Evolutionary conservation across 1,140 invertebrate species (phyloP).

Genomic region (Lepidostoma basale): DNA sequence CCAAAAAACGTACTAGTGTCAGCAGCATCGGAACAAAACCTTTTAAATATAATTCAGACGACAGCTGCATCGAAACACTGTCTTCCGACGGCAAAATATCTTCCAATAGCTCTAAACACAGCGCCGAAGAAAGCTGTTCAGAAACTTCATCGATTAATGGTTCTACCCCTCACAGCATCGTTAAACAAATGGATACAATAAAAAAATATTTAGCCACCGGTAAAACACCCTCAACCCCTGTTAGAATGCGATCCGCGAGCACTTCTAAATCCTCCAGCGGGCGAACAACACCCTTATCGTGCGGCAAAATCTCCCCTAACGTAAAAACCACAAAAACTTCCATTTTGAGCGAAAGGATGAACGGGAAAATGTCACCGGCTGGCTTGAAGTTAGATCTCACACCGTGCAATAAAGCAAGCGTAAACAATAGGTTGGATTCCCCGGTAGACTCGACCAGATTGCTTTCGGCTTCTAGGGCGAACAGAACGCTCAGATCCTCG

Average conservation of each 20-base stretch:
- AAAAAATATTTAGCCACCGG: conserved; percentile 12
- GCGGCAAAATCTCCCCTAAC: conserved; percentile 36
- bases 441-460: conserved; percentile 41
- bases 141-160: conserved; percentile 38
- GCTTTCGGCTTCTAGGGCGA: conserved; percentile 6
- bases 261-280: conserved; percentile 35
- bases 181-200: conserved; percentile 23
- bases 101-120: conserved; percentile 12
- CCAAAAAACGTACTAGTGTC: conserved; percentile 13
- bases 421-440: conserved; percentile 45
- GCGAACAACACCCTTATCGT: conserved; percentile 33
- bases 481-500: conserved; percentile 49
- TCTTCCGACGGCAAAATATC: conserved; percentile 5
- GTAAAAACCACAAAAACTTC: conserved; percentile 27
- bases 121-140: conserved; percentile 19
- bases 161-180: not conserved
- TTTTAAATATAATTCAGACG: not conserved
- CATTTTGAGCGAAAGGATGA: not conserved
- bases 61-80: not conserved
- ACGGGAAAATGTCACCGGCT: conserved; percentile 40
- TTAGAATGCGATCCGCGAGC: conserved; percentile 1
- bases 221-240: conserved; percentile 16
- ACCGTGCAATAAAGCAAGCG: conserved; percentile 47
- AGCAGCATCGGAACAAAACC: not conserved
- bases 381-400: conserved; percentile 50